A percentile compares a stretch with the other conserved stretches of the same genome.
Evolutionary conservation across 2,888 invertebrate species (phyloP).

Genomic region (Protonemura montana): DNA sequence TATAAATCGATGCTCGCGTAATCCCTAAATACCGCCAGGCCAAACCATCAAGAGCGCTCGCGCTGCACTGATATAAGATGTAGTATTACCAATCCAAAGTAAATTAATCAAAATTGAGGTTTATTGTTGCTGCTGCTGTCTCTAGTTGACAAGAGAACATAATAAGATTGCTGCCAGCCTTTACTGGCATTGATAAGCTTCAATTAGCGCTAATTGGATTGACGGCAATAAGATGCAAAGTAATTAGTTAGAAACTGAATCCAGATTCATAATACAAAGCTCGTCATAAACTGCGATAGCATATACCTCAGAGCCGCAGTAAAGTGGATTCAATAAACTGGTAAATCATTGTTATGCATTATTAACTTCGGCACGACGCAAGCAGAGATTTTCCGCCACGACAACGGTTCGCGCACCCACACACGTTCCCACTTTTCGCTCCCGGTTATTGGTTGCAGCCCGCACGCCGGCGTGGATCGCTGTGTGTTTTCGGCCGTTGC

Average conservation of each 20-base stretch:
- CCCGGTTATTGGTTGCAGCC: too few species aligned
- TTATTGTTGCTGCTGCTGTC: background rate
- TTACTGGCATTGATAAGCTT: constrained; percentile 12
- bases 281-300: background rate
- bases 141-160: background rate
- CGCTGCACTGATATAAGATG: background rate
- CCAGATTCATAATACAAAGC: background rate
- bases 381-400: background rate
- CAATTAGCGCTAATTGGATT: background rate
- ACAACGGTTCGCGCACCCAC: background rate
- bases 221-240: constrained; percentile 12
- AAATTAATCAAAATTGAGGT: background rate
- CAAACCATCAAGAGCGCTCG: background rate
- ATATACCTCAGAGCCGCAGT: background rate
- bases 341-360: background rate
- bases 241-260: background rate
- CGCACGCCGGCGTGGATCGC: background rate
- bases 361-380: background rate
- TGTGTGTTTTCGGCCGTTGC: background rate
- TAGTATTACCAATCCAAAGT: background rate
- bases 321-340: background rate
- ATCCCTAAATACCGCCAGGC: too few species aligned
- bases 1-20: too few species aligned
- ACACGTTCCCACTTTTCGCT: background rate
- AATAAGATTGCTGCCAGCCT: constrained; percentile 7